Conservation (phyloP, 2,888 invertebrate genomes). For the Phaedon cochleariae region DNA sequence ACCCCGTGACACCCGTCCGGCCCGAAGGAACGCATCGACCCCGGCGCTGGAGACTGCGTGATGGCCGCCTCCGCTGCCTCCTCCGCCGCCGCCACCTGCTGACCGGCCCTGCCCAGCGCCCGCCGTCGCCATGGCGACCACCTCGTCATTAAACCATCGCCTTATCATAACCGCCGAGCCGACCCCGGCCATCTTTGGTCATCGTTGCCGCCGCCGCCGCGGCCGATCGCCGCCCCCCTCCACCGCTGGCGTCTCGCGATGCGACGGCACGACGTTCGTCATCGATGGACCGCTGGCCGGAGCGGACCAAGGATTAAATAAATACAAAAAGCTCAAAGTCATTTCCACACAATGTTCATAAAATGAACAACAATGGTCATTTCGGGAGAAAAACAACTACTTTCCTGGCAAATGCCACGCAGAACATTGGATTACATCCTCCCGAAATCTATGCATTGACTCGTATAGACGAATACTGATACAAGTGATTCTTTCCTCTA, state of each 20-base stretch:
- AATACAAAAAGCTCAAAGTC: too few relatives aligned
- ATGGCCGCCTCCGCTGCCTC: constrained; percentile 56
- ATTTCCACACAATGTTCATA: too few relatives aligned
- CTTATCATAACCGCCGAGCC: constrained; percentile 66
- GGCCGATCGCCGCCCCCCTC: constrained; percentile 30
- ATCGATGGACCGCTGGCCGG: constrained; percentile 32
- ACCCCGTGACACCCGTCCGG: constrained; percentile 2
- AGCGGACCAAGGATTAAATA: too few relatives aligned
- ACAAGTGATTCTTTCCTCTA: too few relatives aligned
- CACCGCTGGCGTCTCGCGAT: constrained; percentile 10
- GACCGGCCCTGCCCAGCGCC: constrained; percentile 64
- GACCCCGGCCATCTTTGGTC: constrained; percentile 62
- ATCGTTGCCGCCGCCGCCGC: constrained; percentile 53
- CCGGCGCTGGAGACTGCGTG: constrained; percentile 62
- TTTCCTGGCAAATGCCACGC: too few relatives aligned
- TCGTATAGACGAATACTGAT: too few relatives aligned
- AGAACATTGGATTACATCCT: too few relatives aligned
- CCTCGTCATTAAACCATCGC: constrained; percentile 67
- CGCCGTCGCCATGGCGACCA: constrained; percentile 65
- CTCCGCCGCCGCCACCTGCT: constrained; percentile 58
- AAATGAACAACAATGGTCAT: too few relatives aligned
- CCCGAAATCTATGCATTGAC: too few relatives aligned
- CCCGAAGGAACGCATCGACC: constrained; percentile 37
- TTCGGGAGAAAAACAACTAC: too few relatives aligned
- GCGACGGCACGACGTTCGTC: constrained; percentile 45